Base-by-base conservation (phyloP, 2,113 vertebrate genomes). In the Prietella phreatophila region DNA sequence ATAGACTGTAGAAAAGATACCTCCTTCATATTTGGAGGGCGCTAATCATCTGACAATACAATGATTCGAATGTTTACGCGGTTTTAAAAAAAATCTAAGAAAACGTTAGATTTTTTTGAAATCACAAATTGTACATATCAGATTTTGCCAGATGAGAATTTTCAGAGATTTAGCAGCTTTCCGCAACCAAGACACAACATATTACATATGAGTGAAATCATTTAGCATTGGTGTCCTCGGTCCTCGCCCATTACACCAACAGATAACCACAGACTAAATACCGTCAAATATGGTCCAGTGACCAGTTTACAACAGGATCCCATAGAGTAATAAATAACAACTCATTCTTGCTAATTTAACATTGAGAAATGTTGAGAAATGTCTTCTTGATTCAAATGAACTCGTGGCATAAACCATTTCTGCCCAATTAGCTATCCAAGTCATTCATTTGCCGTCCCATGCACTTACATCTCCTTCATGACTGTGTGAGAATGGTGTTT, bases 391-490 rank as follows among this genome's bases (percentile, higher is more conserved):
- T 65, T 69, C 13, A 15, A 33, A 67, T 17, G n/a, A 33, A 76
- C 47, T 25, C 19, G 0, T 47, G 9, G 9, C 22, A 22, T 58
- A 47, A 82, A 60, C 20, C 20, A 69, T 89, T 85, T 65, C 53
- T 4, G 22, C 60, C 55, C 65, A 63, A 63, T 27, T 9, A 27
- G 25, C 76, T 53, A 55, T 53, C 50, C 22, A 50, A 27, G n/a
- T 58, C 20, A 27, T 60, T 60, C 13, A 39, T 82, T 82, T 5
- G 10, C 4, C 15, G 3, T 61, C 79, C 19, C 42, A 25, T 27
- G 42, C 83, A 92, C 92, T 93, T 90, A 93, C 92, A 91, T 88
- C 67, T 93, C 92, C 88, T 89, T 93, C 92, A 92, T 92, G 90
- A 84, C 85, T 84, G 79, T 30, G 79, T 65, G 27, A 50, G 86